phyloP scores from a whole-genome alignment of 2,888 invertebrate species.

The Dorcus hopei region DNA sequence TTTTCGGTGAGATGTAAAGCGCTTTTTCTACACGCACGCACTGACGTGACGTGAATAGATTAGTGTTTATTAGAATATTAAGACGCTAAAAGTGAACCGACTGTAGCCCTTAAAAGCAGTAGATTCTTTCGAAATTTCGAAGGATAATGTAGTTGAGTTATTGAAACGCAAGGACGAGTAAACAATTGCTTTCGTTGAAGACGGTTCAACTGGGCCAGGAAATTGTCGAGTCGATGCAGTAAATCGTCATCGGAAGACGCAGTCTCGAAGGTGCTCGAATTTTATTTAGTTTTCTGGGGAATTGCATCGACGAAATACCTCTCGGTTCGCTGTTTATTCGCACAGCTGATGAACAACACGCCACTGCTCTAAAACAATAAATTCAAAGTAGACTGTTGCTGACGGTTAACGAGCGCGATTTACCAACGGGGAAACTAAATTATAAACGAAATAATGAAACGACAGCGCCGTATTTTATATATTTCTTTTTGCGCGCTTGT shows the following conservation, averaged over 20 bases:
- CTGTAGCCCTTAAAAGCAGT: too few species aligned
- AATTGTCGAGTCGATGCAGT: neutral
- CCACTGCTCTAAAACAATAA: constrained; percentile 30
- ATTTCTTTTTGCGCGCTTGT: constrained; percentile 13
- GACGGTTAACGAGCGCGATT: constrained; percentile 31
- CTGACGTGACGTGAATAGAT: too few species aligned
- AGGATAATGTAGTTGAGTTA: too few species aligned
- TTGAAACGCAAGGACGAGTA: too few species aligned
- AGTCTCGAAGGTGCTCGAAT: neutral
- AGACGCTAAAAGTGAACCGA: too few species aligned
- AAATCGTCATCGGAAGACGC: neutral
- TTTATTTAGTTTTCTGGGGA: neutral
- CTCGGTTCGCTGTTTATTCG: neutral
- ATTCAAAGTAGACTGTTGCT: constrained; percentile 33
- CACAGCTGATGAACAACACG: constrained; percentile 16
- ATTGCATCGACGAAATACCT: neutral
- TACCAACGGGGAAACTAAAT: constrained; percentile 31
- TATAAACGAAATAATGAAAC: constrained; percentile 35
- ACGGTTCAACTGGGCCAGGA: neutral
- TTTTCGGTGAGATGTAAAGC: too few species aligned
- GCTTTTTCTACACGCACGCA: too few species aligned
- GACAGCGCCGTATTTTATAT: constrained; percentile 29
- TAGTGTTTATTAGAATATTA: too few species aligned
- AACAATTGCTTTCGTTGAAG: too few species aligned
- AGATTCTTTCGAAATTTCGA: too few species aligned